Base-by-base conservation (phyloP, 1,140 invertebrate genomes). In the Myzus persicae region DNA sequence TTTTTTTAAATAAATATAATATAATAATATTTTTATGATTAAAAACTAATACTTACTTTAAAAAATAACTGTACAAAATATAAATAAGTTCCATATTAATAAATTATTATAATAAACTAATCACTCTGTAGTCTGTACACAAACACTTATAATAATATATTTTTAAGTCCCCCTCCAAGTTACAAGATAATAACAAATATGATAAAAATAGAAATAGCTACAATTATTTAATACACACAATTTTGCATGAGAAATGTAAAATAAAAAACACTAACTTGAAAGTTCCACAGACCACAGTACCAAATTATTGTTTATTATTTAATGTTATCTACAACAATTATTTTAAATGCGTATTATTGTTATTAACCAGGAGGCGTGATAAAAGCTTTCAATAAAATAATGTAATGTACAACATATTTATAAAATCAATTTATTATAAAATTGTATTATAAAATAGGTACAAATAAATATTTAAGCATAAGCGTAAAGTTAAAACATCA, bases 151-250 rank as follows among this genome's bases (percentile, higher is more conserved):
- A 6, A 46, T 87, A 48, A 22, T 87, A 46, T 90, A 26, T 59
- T 54, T 59, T 59, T 90, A 90, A 59, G 36, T 20, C 51, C 51
- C 46, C 88, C 88, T 31, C 51, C 51, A 31, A 31, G 24, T 59
- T 1, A 59, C 4, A 40, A n/a, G 36, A 90, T 90, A 59, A 22
- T n/a, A 89, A 48, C 51, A 36, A 9, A 90, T 59, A 42, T 40
- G 51, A 90, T 44, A 90, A 90, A 90, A 90, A 90, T 90, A 90
- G 88, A 90, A 59, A 90, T 59, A 59, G 51, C 38, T 44, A 59
- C 36, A 90, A 36, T 48, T 7, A 88, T 85, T 51, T 31, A 54
- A 90, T 59, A 90, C 14, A 36, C 24, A 90, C 22, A 59, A 40
- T 90, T 59, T 59, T 20, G 88, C 24, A 18, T 31, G 38, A 4